A percentile compares a stretch with the other conserved stretches of the same genome.
phyloP scores from a whole-genome alignment of 2,888 invertebrate genomes.

The Ophion ventricosus region DNA sequence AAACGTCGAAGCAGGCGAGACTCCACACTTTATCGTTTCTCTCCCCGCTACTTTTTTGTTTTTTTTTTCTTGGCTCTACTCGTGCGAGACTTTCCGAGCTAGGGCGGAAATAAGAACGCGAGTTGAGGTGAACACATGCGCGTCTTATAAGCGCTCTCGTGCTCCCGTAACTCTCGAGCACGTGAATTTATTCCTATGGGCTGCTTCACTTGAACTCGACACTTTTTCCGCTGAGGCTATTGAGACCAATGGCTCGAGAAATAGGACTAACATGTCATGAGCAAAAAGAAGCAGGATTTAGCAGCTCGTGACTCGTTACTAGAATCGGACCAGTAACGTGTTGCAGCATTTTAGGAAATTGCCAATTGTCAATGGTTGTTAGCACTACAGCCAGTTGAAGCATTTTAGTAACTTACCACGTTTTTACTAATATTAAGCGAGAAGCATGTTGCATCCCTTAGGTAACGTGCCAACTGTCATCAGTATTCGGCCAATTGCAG shows the following conservation, averaged over 20 bases:
- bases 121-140: conserved; percentile 33
- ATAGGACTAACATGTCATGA: no score
- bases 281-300: no score
- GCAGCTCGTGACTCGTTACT: background rate
- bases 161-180: conserved; percentile 42
- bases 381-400: no score
- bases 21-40: conserved; percentile 53
- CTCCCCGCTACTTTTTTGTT: background rate
- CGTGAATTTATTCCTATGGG: conserved; percentile 45
- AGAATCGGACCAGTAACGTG: background rate
- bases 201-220: background rate
- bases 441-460: no score
- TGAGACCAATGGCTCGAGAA: no score
- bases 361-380: no score
- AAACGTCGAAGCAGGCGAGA: conserved; percentile 60
- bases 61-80: conserved; percentile 44
- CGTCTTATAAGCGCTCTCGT: conserved; percentile 19
- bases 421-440: no score
- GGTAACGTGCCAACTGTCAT: no score
- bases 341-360: no score
- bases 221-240: background rate
- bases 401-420: no score
- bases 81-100: conserved; percentile 45
- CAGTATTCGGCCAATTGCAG: no score
- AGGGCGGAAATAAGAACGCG: conserved; percentile 18